Evolutionary conservation across 2,113 vertebrate species (phyloP), one percentile per base, ranked within the genome.

Genomic region (Strigops habroptila): DNA sequence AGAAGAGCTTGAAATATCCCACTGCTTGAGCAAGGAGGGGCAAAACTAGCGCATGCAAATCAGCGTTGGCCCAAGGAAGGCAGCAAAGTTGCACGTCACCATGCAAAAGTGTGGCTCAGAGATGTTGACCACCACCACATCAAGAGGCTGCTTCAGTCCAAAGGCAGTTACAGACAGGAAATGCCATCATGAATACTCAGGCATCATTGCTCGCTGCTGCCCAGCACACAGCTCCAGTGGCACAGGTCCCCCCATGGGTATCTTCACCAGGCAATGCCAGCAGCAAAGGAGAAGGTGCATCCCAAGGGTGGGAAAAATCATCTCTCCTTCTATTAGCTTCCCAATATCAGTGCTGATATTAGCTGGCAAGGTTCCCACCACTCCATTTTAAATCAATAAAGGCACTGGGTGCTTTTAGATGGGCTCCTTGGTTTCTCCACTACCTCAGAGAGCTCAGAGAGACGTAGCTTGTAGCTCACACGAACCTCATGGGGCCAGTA

Each of bases 281-380:
- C 5, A 4, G 16, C 70, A 88, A 76, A 85, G 27, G 31, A 30
- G 22, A 2, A 37, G 35, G 18, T n/a, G n/a, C 25, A n/a, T 35
- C 64, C 55, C 51, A 78, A 83, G 39, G 28, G 7, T 64, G 43
- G 13, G 51, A 11, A 81, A 86, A 51, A 43, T 19, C 6, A 17
- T 10, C 33, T 84, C 41, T 52, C 62, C 59, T 83, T 71, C 68
- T 48, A 23, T 81, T 44, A 51, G 16, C 12, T 84, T 82, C 62
- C 48, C 48, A 43, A 0, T 21, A 70, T 9, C 44, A 46, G 11
- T 11, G 70, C 62, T 92, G 53, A 23, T 8, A 2, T 12, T 41
- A 64, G 55, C 14, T 62, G 82, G 44, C 0, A 0, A 65, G 17
- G 48, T 24, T 83, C 51, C 18, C 19, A 12, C 6, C 1, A 2